phyloP scores from a whole-genome alignment of 2,888 invertebrate genomes.

The Athalia cordata region DNA sequence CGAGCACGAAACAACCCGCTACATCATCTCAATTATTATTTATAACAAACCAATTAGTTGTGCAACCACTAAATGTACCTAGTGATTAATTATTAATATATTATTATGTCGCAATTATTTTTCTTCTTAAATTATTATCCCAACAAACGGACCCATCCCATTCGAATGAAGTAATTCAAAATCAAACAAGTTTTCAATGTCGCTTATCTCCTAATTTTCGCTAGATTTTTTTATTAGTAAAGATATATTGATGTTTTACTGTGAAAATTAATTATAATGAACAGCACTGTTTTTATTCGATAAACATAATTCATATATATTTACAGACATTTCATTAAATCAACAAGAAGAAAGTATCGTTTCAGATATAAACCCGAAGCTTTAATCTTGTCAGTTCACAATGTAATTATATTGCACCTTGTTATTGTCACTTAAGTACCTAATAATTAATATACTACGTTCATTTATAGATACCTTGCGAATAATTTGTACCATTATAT shows the following conservation, averaged over 20 bases:
- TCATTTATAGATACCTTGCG: constrained; percentile 22
- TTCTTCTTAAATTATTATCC: constrained; percentile 10
- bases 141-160: neutral
- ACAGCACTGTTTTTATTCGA: constrained; percentile 42
- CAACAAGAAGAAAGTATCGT: constrained; percentile 23
- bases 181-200: too few relatives aligned
- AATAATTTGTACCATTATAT: constrained; percentile 44
- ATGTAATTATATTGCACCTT: constrained; percentile 44
- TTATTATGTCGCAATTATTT: constrained; percentile 18
- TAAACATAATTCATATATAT: constrained; percentile 38
- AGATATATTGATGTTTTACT: neutral
- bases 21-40: constrained; percentile 22
- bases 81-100: constrained; percentile 39
- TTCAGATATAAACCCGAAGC: constrained; percentile 10
- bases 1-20: neutral
- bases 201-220: too few relatives aligned
- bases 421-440: constrained; percentile 51
- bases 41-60: neutral
- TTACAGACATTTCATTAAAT: constrained; percentile 2
- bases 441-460: constrained; percentile 21
- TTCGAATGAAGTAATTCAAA: too few relatives aligned
- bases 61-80: constrained; percentile 22
- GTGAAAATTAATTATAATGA: constrained; percentile 28
- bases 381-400: constrained; percentile 27
- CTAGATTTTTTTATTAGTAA: neutral